Conservation (phyloP, 92 coral and sea anemone species). For the Isaurus tuberculatus region DNA sequence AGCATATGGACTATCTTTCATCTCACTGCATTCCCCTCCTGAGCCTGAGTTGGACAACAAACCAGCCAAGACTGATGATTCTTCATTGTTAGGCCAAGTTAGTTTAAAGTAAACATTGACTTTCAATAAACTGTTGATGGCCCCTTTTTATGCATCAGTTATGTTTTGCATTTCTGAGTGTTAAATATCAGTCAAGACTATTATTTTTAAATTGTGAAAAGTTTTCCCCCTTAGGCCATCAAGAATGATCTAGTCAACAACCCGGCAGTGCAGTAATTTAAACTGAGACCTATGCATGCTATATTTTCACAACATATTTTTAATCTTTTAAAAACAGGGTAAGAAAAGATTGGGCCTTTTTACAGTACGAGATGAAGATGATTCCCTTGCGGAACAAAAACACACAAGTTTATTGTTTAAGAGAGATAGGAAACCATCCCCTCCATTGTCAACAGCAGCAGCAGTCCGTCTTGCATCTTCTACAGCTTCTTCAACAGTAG, state of each 20-base stretch:
- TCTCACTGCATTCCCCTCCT: conserved; percentile 92
- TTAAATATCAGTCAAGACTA: too few relatives aligned
- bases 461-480: conserved; percentile 83
- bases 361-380: conserved; percentile 76
- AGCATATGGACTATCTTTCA: conserved; percentile 92
- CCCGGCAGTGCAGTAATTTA: too few relatives aligned
- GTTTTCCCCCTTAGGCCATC: too few relatives aligned
- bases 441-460: conserved; percentile 84
- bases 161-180: too few relatives aligned
- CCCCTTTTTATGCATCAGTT: too few relatives aligned
- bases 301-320: too few relatives aligned
- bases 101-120: conserved; percentile 16
- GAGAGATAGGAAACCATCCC: conserved; percentile 68
- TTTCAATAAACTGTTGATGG: too few relatives aligned
- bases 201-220: too few relatives aligned
- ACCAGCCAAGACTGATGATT: conserved; percentile 37
- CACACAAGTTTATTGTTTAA: conserved; percentile 82
- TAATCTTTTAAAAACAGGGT: conserved; percentile 49
- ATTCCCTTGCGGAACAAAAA: conserved; percentile 63
- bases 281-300: too few relatives aligned
- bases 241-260: too few relatives aligned
- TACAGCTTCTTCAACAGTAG: conserved; percentile 30
- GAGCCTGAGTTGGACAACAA: conserved; percentile 57
- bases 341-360: conserved; percentile 88
- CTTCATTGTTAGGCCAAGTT: conserved; percentile 52